Conservation (phyloP, 2,797 vertebrate species). For the Tangara arthus region DNA sequence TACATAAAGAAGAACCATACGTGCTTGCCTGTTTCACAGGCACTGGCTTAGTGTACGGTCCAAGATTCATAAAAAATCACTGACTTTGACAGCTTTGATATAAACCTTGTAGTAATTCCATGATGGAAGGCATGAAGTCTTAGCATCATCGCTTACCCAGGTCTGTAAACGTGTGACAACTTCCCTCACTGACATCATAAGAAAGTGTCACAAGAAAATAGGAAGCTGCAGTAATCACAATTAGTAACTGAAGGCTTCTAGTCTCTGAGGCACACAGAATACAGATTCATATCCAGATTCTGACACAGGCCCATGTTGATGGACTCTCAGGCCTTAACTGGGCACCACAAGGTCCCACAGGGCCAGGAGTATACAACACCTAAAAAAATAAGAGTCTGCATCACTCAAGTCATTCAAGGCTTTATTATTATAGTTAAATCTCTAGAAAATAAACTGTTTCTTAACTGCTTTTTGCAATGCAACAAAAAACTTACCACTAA, state of each 20-base stretch:
- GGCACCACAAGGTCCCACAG: background rate
- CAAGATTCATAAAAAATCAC: background rate
- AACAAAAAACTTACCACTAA: background rate
- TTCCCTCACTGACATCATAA: background rate
- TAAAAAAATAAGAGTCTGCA: background rate
- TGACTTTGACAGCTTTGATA: background rate
- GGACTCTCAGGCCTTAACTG: background rate
- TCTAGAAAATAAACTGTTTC: background rate
- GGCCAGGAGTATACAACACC: background rate
- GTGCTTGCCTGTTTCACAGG: background rate
- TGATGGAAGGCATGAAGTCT: background rate
- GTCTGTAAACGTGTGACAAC: accelerated
- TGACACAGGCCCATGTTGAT: background rate
- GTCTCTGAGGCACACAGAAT: background rate
- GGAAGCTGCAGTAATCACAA: background rate
- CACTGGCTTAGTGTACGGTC: background rate
- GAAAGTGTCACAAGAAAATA: background rate
- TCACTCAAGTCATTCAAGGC: background rate
- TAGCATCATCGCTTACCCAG: accelerated
- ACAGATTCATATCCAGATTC: background rate
- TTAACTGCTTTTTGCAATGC: background rate
- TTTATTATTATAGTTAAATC: background rate
- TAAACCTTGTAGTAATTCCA: background rate
- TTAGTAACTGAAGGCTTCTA: background rate
- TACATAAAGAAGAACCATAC: background rate